These are phyloP conservation scores for Cetonia aurata DNA, from an alignment of 2,888 invertebrate genomes.

Conservation along the genomic window DNA sequence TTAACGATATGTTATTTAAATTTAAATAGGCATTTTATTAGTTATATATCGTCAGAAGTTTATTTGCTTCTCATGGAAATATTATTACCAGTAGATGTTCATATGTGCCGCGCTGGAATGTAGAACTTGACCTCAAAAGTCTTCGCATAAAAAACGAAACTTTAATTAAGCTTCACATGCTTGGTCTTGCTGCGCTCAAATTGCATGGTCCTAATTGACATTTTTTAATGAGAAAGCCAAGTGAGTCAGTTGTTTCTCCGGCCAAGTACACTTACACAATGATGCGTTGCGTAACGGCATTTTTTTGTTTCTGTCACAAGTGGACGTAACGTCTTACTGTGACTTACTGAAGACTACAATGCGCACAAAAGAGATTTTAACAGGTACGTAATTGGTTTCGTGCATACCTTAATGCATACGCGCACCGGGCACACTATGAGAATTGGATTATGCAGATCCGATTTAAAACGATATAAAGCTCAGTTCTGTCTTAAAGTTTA, in stretches of 20 bases:
- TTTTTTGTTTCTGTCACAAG: constrained; percentile 22
- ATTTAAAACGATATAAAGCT: constrained; percentile 27
- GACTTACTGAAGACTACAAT: constrained; percentile 27
- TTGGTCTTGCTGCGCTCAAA: constrained; percentile 25
- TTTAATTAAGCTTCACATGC: constrained; percentile 36
- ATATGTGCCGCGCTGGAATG: constrained; percentile 14
- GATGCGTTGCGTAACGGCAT: constrained; percentile 34
- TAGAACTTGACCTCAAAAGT: constrained; percentile 36
- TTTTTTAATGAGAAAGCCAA: constrained; percentile 41
- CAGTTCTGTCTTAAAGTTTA: constrained; percentile 25
- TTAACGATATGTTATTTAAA: too few relatives aligned
- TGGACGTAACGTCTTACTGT: constrained; percentile 35
- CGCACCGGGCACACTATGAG: background rate
- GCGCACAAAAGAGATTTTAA: constrained; percentile 26
- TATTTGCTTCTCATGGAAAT: too few relatives aligned
- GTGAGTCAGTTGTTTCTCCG: constrained; percentile 42
- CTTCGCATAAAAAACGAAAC: constrained; percentile 26
- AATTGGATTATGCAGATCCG: constrained; percentile 31
- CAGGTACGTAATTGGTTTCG: constrained; percentile 12
- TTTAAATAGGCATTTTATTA: too few relatives aligned
- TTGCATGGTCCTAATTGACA: constrained; percentile 42
- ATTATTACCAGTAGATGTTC: background rate
- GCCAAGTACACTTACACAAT: constrained; percentile 36
- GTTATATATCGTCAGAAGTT: too few relatives aligned
- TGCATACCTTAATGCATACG: constrained; percentile 30